A percentile compares a stretch with the other conserved stretches of the same genome.
These are phyloP conservation scores for Thysanoteuthis rhombus DNA, from an alignment of 2,888 invertebrate species.

Conservation along the genomic window DNA sequence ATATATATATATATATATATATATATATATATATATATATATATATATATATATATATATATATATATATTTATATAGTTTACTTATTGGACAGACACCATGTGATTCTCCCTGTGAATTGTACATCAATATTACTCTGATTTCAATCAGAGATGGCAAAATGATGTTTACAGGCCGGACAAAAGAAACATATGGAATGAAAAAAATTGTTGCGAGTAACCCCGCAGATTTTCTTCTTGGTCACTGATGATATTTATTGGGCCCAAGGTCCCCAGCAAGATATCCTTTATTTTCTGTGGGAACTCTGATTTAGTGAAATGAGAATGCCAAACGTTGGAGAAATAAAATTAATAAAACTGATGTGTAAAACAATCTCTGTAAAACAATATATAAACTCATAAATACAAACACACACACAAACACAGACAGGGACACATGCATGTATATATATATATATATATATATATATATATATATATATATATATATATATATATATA, in stretches of 20 bases:
- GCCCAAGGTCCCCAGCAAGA: background rate
- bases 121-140: background rate
- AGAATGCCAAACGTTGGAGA: background rate
- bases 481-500: conserved; percentile 14
- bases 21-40: background rate
- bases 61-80: no score
- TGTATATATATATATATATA: background rate
- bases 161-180: background rate
- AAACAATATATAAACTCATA: no score
- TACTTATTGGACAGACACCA: background rate
- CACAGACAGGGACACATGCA: background rate
- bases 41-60: background rate
- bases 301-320: background rate
- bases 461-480: background rate
- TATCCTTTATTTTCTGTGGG: no score
- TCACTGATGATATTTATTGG: background rate
- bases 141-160: background rate
- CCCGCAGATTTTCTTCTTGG: background rate
- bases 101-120: background rate
- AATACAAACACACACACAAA: no score
- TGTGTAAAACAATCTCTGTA: background rate
- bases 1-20: background rate
- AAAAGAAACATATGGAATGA: background rate
- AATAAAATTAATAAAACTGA: background rate
- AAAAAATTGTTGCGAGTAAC: background rate